Base-by-base conservation (phyloP, 1,140 invertebrate genomes). In the Protaetia brevitarsis region DNA sequence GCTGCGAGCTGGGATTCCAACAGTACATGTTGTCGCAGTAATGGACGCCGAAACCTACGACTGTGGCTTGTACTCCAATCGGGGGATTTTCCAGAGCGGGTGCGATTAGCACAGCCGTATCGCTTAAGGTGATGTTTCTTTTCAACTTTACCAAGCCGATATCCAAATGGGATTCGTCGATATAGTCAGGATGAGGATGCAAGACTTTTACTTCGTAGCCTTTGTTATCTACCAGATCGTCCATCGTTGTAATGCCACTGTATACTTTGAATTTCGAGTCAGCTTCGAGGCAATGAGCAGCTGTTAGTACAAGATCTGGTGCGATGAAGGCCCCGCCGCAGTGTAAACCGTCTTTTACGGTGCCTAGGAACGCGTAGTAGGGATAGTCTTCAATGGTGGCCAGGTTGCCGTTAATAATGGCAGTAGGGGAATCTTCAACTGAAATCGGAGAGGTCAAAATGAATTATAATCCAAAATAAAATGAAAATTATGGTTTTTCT, bases 241-340 rank as follows among this genome's bases (percentile, higher is more conserved):
- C 23, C 23, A 45, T 0, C 8, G 41, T 45, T 4, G 16, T 45
- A 4, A 45, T 45, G 11, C 41, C 41, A 1, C 16, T 13, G 41
- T 45, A 45, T 21, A 45, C 13, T 23, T 7, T 45, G 11, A 45
- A 16, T 10, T 51, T 23, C n/a, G n/a, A n/a, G 3, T 16, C 13
- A 8, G 11, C 0, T 21, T 16, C 10, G 10, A 70, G 51, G 31
- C 69, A 70, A n/a, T 70, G 69, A n/a, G 66, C 69, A n/a, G 66
- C 69, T 7, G 58, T 59, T 37, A 70, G 8, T 16, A 45, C 69
- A 10, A 29, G 34, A 21, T 61, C n/a, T 29, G 27, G 13, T 21
- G 7, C 28, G 29, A 70, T 27, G 16, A 70, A 26, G 23, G 61
- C 36, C 16, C 63, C 69, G 4, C 69, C 69, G 30, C 69, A 70